Evolutionary conservation across 2,797 vertebrate genomes (phyloP), one percentile per base, ranked within the genome.

Genomic region (Melanotaenia nigrans): DNA sequence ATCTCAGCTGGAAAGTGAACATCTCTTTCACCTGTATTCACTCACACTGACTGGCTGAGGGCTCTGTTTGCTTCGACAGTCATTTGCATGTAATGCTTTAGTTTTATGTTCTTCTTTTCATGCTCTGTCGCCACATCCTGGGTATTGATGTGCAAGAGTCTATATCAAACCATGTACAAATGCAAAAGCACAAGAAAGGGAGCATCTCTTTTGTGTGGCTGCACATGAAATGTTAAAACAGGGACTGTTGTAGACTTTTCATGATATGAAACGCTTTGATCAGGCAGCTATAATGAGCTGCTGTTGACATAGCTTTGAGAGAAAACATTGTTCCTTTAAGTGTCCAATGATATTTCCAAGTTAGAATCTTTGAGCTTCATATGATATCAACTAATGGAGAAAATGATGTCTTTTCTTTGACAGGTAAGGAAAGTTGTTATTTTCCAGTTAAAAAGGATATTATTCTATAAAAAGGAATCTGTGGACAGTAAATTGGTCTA

Each of bases 261-360:
- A 33, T 71, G 60, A 75, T 72, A 66, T 55, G 49, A 84, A 82
- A 77, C 61, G 73, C 90, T 93, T 90, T 91, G 85, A 89, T 91
- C 77, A 68, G 65, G 65, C 66, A 30, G 69, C 79, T 87, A 45
- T 45, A 89, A 89, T 89, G 83, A 91, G 89, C 79, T 71, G 71
- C 53, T 60, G 77, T 68, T 84, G 84, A 78, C 77, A 65, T 24
- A 30, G 71, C 82, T 85, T 81, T 85, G 81, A 88, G 75, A 80
- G 75, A 71, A 84, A 80, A 85, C 58, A 30, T 65, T 65, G 69
- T 83, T 86, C 62, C 70, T 82, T 84, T 54, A 86, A 79, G 70
- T 74, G 74, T 88, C 83, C 58, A 7, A 61, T 55, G 40, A 76
- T 76, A 77, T 87, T 85, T 86, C 61, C 40, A 58, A 59, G 54